These are phyloP conservation scores for Troides helena DNA, from an alignment of 2,888 invertebrate genomes.

Conservation along the genomic window DNA sequence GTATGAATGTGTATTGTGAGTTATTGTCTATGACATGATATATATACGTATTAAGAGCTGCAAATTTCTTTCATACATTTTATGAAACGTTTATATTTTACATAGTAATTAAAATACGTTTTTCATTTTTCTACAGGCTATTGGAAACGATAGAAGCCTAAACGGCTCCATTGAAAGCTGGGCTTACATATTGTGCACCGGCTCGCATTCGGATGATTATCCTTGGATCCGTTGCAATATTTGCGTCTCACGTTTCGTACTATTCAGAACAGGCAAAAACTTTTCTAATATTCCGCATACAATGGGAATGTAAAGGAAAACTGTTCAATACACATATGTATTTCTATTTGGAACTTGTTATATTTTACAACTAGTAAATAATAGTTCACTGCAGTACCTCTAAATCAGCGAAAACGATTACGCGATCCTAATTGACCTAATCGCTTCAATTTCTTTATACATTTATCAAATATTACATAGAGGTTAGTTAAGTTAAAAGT, in stretches of 20 bases:
- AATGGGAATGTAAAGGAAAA: constrained; percentile 22
- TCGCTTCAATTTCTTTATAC: no score
- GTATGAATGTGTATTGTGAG: no score
- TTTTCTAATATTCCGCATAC: constrained; percentile 28
- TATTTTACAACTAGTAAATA: background rate
- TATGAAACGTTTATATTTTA: background rate
- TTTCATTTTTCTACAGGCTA: constrained; percentile 5
- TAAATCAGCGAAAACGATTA: background rate
- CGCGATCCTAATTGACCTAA: background rate
- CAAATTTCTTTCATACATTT: background rate
- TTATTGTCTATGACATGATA: no score
- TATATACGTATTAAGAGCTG: no score
- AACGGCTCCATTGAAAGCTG: constrained; percentile 42
- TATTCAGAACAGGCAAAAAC: constrained; percentile 28
- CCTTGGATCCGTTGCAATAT: constrained; percentile 30
- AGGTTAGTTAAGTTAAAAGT: no score
- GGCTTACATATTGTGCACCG: constrained; percentile 28
- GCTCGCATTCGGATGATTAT: constrained; percentile 28
- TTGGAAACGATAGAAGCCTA: constrained; percentile 31
- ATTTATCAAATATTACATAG: no score
- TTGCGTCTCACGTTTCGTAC: constrained; percentile 28
- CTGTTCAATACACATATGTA: constrained; percentile 15
- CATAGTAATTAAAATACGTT: constrained; percentile 12
- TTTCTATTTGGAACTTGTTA: constrained; percentile 1
- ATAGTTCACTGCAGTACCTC: background rate